Conservation (phyloP, 2,113 vertebrate genomes). For the Caranx melampygus region DNA sequence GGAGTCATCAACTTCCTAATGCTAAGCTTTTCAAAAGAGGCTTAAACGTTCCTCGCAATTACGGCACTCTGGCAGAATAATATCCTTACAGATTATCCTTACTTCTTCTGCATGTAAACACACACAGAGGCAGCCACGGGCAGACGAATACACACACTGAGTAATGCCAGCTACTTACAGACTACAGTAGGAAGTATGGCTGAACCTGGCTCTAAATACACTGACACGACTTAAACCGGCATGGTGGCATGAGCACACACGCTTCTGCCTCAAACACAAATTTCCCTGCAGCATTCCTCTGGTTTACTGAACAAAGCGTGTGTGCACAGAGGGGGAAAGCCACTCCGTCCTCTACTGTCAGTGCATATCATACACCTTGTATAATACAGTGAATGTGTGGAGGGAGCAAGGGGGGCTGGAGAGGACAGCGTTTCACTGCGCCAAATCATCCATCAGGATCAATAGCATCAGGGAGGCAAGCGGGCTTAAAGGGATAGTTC, state of each 20-base stretch:
- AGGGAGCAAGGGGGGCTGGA: slow-evolving; percentile 15
- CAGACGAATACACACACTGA: slow-evolving; percentile 3
- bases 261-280: neutral
- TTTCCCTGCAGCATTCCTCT: slow-evolving; percentile 24
- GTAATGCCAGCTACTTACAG: neutral
- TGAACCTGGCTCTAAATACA: slow-evolving; percentile 1
- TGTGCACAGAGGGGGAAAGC: slow-evolving; percentile 22
- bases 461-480: slow-evolving; percentile 42
- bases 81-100: slow-evolving; percentile 28
- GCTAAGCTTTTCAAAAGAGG: slow-evolving; percentile 59
- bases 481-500: neutral
- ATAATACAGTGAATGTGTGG: slow-evolving; percentile 30
- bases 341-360: slow-evolving; percentile 42
- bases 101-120: slow-evolving; percentile 41
- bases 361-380: slow-evolving; percentile 40
- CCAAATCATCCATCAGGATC: slow-evolving; percentile 63
- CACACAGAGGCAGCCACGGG: neutral
- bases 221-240: neutral
- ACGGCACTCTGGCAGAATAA: slow-evolving; percentile 48
- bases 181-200: neutral
- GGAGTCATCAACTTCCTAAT: slow-evolving; percentile 54
- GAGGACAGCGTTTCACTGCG: slow-evolving; percentile 49
- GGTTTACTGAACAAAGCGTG: slow-evolving; percentile 27
- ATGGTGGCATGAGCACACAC: neutral
- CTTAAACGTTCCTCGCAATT: slow-evolving; percentile 47